These are phyloP conservation scores for Alouatta palliata DNA, from an alignment of 2,113 vertebrate genomes.

Conservation along the genomic window DNA sequence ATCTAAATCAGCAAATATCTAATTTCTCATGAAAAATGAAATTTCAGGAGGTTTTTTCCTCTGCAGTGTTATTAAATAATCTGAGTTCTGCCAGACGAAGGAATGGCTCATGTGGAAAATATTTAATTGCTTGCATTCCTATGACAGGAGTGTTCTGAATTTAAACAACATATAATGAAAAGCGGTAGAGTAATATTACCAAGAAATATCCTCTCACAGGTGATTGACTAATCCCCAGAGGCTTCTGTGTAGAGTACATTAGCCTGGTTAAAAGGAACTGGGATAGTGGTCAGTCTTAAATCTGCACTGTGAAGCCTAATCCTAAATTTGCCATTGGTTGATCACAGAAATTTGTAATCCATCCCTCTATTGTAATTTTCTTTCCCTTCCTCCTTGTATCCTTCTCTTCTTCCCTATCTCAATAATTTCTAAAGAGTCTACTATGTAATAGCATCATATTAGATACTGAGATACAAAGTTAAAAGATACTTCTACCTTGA, in stretches of 20 bases:
- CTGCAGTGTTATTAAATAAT: conserved; percentile 52
- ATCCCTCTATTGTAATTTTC: background rate
- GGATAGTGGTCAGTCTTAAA: background rate
- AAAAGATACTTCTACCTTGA: background rate
- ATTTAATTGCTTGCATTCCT: conserved; percentile 50
- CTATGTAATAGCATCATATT: background rate
- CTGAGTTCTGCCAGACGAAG: conserved; percentile 18
- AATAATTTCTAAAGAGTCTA: background rate
- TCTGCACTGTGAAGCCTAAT: background rate
- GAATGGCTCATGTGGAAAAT: conserved; percentile 55
- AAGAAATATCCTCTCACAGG: background rate
- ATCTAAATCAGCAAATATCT: conserved; percentile 46
- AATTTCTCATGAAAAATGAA: conserved; percentile 61
- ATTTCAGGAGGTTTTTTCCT: background rate
- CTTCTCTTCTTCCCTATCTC: background rate
- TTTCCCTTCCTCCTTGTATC: background rate
- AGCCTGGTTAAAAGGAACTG: background rate
- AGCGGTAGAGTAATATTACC: background rate
- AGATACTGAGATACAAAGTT: background rate
- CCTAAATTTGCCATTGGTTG: background rate
- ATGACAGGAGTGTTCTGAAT: conserved; percentile 43
- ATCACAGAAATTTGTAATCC: background rate
- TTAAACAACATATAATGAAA: conserved; percentile 45
- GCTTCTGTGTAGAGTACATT: accelerated
- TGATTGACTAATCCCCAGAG: background rate